These are phyloP conservation scores for Deroptyus accipitrinus DNA, from an alignment of 2,113 vertebrate species.

Conservation along the genomic window DNA sequence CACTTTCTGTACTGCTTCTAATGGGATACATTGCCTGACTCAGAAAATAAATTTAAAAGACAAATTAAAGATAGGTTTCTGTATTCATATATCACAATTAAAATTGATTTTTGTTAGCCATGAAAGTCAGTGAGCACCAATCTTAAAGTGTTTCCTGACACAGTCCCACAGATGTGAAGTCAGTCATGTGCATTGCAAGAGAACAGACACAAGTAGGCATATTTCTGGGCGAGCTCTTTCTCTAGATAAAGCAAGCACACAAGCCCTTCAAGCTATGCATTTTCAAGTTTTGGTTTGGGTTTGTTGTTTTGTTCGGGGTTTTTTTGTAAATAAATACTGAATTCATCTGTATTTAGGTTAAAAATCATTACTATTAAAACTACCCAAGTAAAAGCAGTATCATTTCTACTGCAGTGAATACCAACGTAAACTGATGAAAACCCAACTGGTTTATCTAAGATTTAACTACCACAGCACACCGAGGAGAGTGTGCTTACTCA, in stretches of 20 bases:
- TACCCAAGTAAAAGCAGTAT: background rate
- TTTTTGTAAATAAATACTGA: background rate
- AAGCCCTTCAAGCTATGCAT: background rate
- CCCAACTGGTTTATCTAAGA: background rate
- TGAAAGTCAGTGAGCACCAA: background rate
- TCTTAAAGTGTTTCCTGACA: background rate
- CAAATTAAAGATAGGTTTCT: background rate
- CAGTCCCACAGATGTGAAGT: background rate
- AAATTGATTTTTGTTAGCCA: background rate
- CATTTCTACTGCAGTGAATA: background rate
- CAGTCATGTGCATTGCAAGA: background rate
- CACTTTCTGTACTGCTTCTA: background rate
- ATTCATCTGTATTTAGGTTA: background rate
- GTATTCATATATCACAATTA: background rate
- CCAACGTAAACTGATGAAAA: background rate
- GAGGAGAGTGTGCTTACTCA: background rate
- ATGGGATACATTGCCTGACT: background rate
- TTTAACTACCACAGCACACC: background rate
- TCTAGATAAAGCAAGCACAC: background rate
- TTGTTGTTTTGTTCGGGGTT: background rate
- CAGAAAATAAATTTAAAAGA: background rate
- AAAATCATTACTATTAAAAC: background rate
- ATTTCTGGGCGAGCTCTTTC: background rate
- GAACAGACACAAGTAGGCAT: background rate
- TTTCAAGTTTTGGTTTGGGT: background rate